Conservation (phyloP, 2,797 vertebrate species). For the Cryptoblepharus egeriae region DNA sequence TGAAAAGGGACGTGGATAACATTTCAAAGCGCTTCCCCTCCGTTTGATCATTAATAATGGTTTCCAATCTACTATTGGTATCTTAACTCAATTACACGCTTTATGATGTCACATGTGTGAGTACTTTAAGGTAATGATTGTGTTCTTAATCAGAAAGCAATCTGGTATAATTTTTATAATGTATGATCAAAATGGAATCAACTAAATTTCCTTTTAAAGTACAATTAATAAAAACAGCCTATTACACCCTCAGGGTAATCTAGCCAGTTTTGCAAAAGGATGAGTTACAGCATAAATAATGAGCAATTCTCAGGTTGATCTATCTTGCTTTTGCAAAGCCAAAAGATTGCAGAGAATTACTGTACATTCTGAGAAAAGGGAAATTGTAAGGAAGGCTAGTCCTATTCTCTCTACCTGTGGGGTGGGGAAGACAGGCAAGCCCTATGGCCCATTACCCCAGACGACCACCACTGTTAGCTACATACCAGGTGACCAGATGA, state of each 20-base stretch:
- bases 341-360: constrained; percentile 10
- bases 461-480: too few relatives aligned
- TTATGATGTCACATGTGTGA: constrained; percentile 39
- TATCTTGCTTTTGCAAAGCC: constrained; percentile 23
- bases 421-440: too few relatives aligned
- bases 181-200: constrained; percentile 26
- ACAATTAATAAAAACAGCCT: constrained; percentile 27
- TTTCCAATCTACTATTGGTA: constrained; percentile 13
- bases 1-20: constrained; percentile 10
- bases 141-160: constrained; percentile 11
- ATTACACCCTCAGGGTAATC: constrained; percentile 36
- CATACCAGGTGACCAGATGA: too few relatives aligned
- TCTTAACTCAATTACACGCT: constrained; percentile 19
- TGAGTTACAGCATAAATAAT: constrained; percentile 25
- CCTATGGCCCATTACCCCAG: too few relatives aligned
- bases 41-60: constrained; percentile 6
- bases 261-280: constrained; percentile 28
- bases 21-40: constrained; percentile 20
- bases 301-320: constrained; percentile 33
- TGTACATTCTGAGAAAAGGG: not conserved
- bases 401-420: too few relatives aligned
- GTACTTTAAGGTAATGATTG: constrained; percentile 60
- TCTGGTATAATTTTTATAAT: constrained; percentile 10
- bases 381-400: not conserved
- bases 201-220: constrained; percentile 56